Evolutionary conservation across 2,113 vertebrate genomes (phyloP), one percentile per base, ranked within the genome.

Genomic region (Leucopsar rothschildi): DNA sequence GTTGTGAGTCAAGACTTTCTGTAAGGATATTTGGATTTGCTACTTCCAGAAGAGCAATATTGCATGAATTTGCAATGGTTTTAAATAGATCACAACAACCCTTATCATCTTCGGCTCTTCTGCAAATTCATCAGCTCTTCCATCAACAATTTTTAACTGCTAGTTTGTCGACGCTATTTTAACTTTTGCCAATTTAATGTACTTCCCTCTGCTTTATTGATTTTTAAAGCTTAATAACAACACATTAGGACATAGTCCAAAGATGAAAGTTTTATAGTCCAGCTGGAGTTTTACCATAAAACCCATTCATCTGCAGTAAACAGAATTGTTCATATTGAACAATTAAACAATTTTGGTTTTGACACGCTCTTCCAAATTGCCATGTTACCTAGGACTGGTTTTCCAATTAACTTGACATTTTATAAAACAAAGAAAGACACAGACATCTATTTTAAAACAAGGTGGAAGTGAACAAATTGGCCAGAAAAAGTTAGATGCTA

Each of bases 51-150:
- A 66, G 37, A 92, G 66, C 6, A 7, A 90, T 50, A 44, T 72
- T 92, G 61, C 71, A 63, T 70, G 90, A 91, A 93, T 96, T 90
- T 55, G 22, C 44, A 42, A 79, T 47, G 69, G 60, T 88, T 70
- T 92, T 91, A 95, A 92, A 92, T 75, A 95, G 92, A 96, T 64
- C 35, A 49, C 19, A 71, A 59, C 23, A 81, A 49, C 28, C 15
- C 28, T 56, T 83, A 82, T 82, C 69, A 88, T 90, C 50, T n/a
- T 80, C 35, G 39, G 23, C 75, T 77, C 45, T 59, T 80, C 82
- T 80, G 61, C 28, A 94, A 86, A 92, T 73, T 79, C 76, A 84
- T 94, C 76, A 84, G 64, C 77, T 84, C 13, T 59, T 81, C 37
- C 55, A 55, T 56, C 64, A 86, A 53, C 13, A 68, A 29, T 45